phyloP scores from a whole-genome alignment of 2,888 invertebrate species.

The Eurytoma californica region DNA sequence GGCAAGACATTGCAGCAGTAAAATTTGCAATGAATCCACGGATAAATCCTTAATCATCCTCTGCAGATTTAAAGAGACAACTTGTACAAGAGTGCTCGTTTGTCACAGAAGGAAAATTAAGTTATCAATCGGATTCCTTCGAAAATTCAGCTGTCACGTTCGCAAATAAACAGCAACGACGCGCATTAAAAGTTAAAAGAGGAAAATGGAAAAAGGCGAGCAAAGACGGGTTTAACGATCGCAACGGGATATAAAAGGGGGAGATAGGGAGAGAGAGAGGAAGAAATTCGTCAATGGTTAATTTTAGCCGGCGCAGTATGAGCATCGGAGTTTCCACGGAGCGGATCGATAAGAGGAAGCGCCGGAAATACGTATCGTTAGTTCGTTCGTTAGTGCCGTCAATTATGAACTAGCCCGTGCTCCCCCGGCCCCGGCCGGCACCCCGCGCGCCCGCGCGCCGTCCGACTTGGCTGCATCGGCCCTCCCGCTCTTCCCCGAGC shows the following conservation, averaged over 20 bases:
- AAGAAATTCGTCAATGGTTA: conserved; percentile 45
- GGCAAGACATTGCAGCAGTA: not conserved
- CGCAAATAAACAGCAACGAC: no score
- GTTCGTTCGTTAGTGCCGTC: conserved; percentile 57
- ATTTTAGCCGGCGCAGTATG: conserved; percentile 44
- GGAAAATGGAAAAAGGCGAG: not conserved
- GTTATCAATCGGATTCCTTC: conserved; percentile 4
- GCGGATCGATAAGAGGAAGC: conserved; percentile 53
- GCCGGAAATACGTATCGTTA: conserved; percentile 57
- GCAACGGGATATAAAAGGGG: not conserved
- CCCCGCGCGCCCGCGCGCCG: conserved; percentile 16
- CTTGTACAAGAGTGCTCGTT: no score
- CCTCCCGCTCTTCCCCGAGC: conserved; percentile 1
- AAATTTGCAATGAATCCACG: not conserved
- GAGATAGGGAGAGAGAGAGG: conserved; percentile 31
- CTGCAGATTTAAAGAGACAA: no score
- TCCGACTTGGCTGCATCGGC: conserved; percentile 39
- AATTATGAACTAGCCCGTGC: conserved; percentile 54
- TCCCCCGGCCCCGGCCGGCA: not conserved
- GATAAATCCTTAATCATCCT: no score
- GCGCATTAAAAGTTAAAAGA: no score
- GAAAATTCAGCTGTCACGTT: no score
- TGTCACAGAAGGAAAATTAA: not conserved
- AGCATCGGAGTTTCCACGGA: conserved; percentile 22
- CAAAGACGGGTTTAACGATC: conserved; percentile 26